These are phyloP conservation scores for Aphelocoma coerulescens DNA, from an alignment of 2,113 vertebrate genomes.

Conservation along the genomic window DNA sequence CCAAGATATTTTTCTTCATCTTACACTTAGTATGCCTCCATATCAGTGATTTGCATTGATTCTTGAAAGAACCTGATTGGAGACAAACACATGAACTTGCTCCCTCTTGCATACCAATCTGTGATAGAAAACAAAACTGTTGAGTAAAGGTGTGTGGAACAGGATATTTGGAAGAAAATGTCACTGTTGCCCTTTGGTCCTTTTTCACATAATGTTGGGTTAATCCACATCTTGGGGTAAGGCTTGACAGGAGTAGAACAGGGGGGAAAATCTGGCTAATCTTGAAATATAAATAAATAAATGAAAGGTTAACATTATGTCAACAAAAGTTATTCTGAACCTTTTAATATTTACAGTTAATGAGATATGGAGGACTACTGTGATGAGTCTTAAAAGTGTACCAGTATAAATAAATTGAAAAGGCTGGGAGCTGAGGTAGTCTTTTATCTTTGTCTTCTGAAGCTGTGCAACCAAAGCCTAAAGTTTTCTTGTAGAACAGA, in stretches of 20 bases:
- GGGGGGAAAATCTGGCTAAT: background rate
- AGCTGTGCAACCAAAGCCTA: background rate
- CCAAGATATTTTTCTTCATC: background rate
- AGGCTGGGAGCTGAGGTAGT: background rate
- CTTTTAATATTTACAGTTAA: background rate
- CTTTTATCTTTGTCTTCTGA: background rate
- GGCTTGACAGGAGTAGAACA: background rate
- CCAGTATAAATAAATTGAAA: background rate
- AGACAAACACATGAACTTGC: background rate
- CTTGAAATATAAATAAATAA: background rate
- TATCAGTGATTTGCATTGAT: background rate
- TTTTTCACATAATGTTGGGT: background rate
- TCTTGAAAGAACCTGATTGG: background rate
- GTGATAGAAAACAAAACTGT: background rate
- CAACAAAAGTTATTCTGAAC: background rate
- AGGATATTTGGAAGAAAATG: background rate
- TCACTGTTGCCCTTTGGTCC: background rate
- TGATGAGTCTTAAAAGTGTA: background rate
- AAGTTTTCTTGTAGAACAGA: background rate
- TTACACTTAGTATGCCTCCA: background rate
- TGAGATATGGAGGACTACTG: background rate
- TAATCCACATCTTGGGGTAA: background rate
- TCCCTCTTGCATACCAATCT: background rate
- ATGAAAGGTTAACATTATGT: background rate
- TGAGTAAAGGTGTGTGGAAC: background rate